Evolutionary conservation across 2,888 invertebrate species (phyloP).

Genomic region (Gastracanthus pulcherrimus): DNA sequence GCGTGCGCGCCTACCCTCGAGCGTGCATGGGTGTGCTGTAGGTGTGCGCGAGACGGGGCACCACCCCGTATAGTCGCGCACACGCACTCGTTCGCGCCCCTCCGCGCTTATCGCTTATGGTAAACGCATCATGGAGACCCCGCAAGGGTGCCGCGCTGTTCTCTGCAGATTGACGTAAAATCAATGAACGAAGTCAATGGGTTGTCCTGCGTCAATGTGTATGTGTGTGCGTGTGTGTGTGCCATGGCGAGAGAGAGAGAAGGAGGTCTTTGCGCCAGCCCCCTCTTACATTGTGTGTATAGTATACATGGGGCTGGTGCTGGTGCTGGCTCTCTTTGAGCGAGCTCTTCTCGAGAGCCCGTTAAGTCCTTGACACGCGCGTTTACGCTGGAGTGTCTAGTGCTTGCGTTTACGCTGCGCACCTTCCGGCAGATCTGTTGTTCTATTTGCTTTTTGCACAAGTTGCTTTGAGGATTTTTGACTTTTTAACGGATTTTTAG

Average conservation of each 20-base stretch:
- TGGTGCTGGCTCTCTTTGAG: slow-evolving; percentile 51
- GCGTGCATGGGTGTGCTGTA: no score
- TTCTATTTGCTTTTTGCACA: neutral
- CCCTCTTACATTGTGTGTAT: neutral
- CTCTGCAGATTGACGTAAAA: slow-evolving; percentile 75
- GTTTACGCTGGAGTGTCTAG: neutral
- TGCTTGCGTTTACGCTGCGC: neutral
- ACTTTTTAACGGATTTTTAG: no score
- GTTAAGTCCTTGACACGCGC: slow-evolving; percentile 47
- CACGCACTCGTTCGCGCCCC: neutral
- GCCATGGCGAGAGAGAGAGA: slow-evolving; percentile 45
- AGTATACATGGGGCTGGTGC: slow-evolving; percentile 52
- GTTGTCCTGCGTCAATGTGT: slow-evolving; percentile 67
- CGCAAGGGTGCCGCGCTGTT: slow-evolving; percentile 68
- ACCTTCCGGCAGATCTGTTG: slow-evolving; percentile 12
- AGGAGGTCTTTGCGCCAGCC: slow-evolving; percentile 31
- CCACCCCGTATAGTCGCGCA: slow-evolving; percentile 58
- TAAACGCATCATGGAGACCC: slow-evolving; percentile 76
- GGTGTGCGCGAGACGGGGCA: no score
- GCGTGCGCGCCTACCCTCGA: slow-evolving; percentile 61
- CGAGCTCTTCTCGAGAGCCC: slow-evolving; percentile 23
- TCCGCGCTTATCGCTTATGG: slow-evolving; percentile 65
- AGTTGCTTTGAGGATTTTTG: no score
- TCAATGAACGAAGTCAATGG: slow-evolving; percentile 78
- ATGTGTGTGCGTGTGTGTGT: no score